Base-by-base conservation (phyloP, 2,113 vertebrate genomes). In the Corythoichthys intestinalis region DNA sequence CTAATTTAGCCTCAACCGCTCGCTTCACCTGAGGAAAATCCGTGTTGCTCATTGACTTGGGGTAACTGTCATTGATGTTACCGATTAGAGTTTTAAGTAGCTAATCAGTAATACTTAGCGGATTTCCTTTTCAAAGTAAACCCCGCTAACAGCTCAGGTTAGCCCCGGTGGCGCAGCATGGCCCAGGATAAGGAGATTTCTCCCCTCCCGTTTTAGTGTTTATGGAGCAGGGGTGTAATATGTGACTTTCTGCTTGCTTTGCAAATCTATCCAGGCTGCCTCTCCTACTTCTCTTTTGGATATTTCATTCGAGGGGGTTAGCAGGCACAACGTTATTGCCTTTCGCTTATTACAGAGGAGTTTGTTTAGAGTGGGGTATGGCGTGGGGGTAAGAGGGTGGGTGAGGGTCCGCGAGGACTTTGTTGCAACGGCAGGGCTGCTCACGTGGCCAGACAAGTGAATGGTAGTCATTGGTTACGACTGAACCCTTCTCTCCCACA, bases 271-370 rank as follows among this genome's bases (percentile, higher is more conserved):
- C 80, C 65, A 15, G 70, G 65, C 80, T 77, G 83, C 83, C 84
- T 80, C 61, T 68, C 81, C 78, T 79, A 46, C 80, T 84, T 78
- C 71, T 77, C 73, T 82, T 76, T 72, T 79, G 84, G 86, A 88
- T 89, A 85, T 88, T 86, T 88, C 82, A 86, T 84, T 79, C 78
- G 65, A 67, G 83, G 77, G 83, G 82, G 83, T 85, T 86, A 80
- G 87, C 85, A 74, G 85, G 83, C 81, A 69, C 81, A 67, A 76
- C 76, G 70, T 88, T 89, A 89, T 90, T 90, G 89, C 88, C 81
- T 88, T 85, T 83, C 82, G 85, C 88, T 90, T 89, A 90, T 90
- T 90, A 86, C 83, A 78, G 73, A 68, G 83, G 83, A 87, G 85
- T 85, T 89, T 88, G 86, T 90, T 90, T 88, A 74, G 87, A 79